Evolutionary conservation across 2,797 vertebrate species (phyloP).

Genomic region (Columba guinea): DNA sequence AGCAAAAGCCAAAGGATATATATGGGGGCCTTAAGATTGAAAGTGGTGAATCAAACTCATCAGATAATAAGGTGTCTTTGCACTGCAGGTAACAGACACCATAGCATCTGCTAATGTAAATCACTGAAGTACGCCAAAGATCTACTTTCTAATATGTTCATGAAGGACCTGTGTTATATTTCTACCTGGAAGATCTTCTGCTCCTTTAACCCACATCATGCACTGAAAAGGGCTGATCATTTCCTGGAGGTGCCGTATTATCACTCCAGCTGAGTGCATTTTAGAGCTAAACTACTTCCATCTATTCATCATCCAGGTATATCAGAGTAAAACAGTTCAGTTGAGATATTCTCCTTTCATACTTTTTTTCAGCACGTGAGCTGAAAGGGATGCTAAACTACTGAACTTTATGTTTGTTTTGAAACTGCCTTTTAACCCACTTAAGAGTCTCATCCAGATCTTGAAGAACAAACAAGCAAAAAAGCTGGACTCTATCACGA

Average conservation of each 20-base stretch:
- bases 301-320: constrained; percentile 10
- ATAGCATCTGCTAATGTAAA: neutral
- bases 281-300: neutral
- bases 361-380: neutral
- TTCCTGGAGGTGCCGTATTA: neutral
- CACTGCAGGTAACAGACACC: neutral
- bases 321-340: neutral
- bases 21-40: neutral
- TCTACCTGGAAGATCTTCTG: neutral
- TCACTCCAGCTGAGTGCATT: neutral
- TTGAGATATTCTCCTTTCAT: neutral
- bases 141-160: neutral
- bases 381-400: neutral
- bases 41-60: neutral
- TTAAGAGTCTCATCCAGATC: constrained; percentile 28
- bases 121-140: neutral
- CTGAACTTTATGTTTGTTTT: constrained; percentile 50
- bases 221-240: neutral
- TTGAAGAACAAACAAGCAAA: constrained; percentile 49
- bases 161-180: neutral
- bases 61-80: neutral
- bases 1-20: neutral
- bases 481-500: constrained; percentile 33
- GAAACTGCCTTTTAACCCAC: constrained; percentile 30
- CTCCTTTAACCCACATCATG: neutral